A percentile compares a stretch with the other conserved stretches of the same genome.
Conservation (phyloP, 2,113 vertebrate species). For the Atherinomorus stipes region DNA sequence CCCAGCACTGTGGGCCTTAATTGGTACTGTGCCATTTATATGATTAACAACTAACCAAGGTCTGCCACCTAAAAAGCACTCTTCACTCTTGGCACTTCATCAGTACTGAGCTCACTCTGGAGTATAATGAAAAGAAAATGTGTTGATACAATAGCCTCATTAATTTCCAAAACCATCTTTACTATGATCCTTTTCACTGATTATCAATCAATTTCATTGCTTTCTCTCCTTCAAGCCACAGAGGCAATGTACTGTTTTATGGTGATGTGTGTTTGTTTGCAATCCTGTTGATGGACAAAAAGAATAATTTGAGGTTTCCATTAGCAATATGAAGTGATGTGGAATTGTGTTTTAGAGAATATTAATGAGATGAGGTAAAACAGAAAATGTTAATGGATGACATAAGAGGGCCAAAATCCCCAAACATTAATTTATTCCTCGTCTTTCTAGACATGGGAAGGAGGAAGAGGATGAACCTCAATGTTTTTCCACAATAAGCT, state of each 20-base stretch:
- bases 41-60: constrained; percentile 72
- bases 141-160: constrained; percentile 72
- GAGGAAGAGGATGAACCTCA: not conserved
- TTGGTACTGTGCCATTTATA: constrained; percentile 72
- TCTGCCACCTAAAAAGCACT: constrained; percentile 69
- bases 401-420: constrained; percentile 4
- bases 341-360: constrained; percentile 43
- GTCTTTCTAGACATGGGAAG: not conserved
- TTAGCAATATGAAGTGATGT: constrained; percentile 32
- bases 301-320: constrained; percentile 29
- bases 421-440: not conserved
- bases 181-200: constrained; percentile 58
- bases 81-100: constrained; percentile 70
- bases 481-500: not conserved
- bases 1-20: constrained; percentile 63
- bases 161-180: constrained; percentile 74
- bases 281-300: constrained; percentile 67
- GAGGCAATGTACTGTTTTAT: constrained; percentile 72
- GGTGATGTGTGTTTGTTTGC: constrained; percentile 62
- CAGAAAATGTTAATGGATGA: constrained; percentile 38
- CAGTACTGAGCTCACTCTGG: constrained; percentile 57
- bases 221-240: constrained; percentile 41
- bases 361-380: constrained; percentile 47
- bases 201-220: constrained; percentile 74
- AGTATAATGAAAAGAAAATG: constrained; percentile 79